These are phyloP conservation scores for Drosophila nr. perissopoda DNA, from an alignment of 2,888 invertebrate species.

Conservation along the genomic window DNA sequence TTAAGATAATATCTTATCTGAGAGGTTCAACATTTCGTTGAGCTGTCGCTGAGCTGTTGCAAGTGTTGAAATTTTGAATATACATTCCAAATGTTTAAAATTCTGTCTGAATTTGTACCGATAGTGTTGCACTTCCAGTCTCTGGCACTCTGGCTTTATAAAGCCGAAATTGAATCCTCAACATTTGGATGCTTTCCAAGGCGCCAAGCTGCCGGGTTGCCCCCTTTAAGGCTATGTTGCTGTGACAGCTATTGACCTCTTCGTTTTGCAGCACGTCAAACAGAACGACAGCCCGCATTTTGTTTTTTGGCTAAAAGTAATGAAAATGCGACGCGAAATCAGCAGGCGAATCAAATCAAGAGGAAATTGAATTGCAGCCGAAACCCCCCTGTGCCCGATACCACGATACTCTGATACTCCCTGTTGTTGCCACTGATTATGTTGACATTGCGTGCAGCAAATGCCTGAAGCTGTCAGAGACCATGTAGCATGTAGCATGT, in stretches of 20 bases:
- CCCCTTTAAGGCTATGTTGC: conserved; percentile 2
- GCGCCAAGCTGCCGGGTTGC: conserved; percentile 8
- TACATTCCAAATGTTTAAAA: neutral
- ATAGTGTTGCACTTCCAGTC: neutral
- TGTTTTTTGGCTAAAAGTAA: conserved; percentile 50
- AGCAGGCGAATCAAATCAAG: conserved; percentile 54
- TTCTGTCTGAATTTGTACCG: neutral
- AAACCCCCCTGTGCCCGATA: conserved; percentile 9
- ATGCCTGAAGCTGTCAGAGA: conserved; percentile 34
- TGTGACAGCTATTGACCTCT: conserved; percentile 24
- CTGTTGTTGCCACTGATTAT: conserved; percentile 51
- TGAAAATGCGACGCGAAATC: conserved; percentile 47
- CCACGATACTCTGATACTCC: neutral
- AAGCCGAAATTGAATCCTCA: neutral
- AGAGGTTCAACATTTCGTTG: conserved; percentile 10
- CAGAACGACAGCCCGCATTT: neutral
- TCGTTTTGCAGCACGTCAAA: conserved; percentile 15
- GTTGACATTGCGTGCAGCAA: conserved; percentile 77
- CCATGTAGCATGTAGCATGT: conserved; percentile 26
- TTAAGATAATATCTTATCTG: conserved; percentile 14
- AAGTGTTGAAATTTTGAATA: conserved; percentile 1
- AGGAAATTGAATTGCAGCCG: conserved; percentile 76
- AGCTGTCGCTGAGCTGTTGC: conserved; percentile 3
- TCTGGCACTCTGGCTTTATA: neutral
- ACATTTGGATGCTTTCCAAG: conserved; percentile 9